Evolutionary conservation across 2,888 invertebrate species (phyloP), one percentile per base, ranked within the genome.

Genomic region (Cataglyphis altisquamis): DNA sequence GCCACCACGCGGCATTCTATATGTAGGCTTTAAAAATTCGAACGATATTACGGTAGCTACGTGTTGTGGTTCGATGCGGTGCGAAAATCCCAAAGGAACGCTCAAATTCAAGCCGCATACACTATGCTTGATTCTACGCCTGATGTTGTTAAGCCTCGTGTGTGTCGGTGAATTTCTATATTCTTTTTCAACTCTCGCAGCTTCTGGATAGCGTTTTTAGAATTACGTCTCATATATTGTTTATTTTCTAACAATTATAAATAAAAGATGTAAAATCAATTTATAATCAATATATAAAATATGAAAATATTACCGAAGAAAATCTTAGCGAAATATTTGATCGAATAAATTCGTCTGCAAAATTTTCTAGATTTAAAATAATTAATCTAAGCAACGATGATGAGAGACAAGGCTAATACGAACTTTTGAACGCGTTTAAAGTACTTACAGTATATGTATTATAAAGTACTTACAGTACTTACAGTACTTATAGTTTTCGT

Each of bases 81-180:
- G 74, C 63, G 82, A 87, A 86, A 86, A 83, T 86, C 83, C 83
- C 89, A 52, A 70, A 87, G 86, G 88, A 86, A 89, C 84, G 29
- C 57, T 64, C 72, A 73, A 86, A 63, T 83, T 82, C 57, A 32
- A 81, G 64, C 32, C 60, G 25, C 68, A 41, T 68, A 85, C 82
- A 85, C 78, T 41, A 78, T 52, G 64, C 84, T 81, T 84, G 64
- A 87, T 88, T 88, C 82, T 73, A 39, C n/a, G 55, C 45, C 60
- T 67, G 77, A 68, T 84, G 80, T 84, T 82, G 70, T 73, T 73
- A 66, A 55, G 75, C 72, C 55, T 15, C 72, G 29, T 32, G 48
- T 41, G 29, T 32, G 62, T 41, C 74, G 80, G 73, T 85, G 82
- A 70, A 62, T 64, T 29, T 78, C 57, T 21, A 41, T 78, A 57